Base-by-base conservation (phyloP, 2,113 vertebrate species). In the Syngnathus typhle region DNA sequence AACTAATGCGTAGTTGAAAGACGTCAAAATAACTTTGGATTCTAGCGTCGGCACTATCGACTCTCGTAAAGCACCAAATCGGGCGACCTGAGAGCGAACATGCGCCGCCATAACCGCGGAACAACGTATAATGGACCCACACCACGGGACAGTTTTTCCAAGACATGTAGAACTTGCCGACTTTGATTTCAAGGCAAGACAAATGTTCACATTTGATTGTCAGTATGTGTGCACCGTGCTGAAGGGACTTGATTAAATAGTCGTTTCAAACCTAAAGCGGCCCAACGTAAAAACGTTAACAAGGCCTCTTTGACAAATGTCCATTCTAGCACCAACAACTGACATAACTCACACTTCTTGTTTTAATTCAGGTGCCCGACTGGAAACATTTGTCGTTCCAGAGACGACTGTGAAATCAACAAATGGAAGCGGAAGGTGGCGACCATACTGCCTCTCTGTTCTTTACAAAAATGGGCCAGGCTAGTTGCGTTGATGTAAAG, bases 391-490 rank as follows among this genome's bases (percentile, higher is more conserved):
- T 75, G 71, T 69, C 52, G 37, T 19, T 41, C 60, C 60, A 58
- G 56, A 7, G 77, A 54, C 58, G 43, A 36, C 41, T 43, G 46
- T 72, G 56, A 74, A 82, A 68, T 67, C 68, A 76, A 71, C 71
- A 80, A 69, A 84, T 60, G 81, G 68, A 77, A 64, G 73, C 74
- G 75, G 59, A 64, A 69, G 59, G 67, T 72, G 71, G 70, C 83
- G 66, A 62, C 75, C 71, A 51, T 37, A 69, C 56, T 46, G 61
- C 76, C 71, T 77, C 75, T 82, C 74, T 80, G 49, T 55, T 72
- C 78, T 80, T 82, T 82, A 82, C 65, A 81, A 67, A 76, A 70
- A 77, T 43, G 75, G 65, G 56, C 61, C 77, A 64, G 47, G 69
- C 81, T 27, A 23, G n/a, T 69, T 81, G 65, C 68, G 75, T 79